Evolutionary conservation across 2,888 invertebrate genomes (phyloP), one percentile per base, ranked within the genome.

Genomic region (Spodoptera littoralis): DNA sequence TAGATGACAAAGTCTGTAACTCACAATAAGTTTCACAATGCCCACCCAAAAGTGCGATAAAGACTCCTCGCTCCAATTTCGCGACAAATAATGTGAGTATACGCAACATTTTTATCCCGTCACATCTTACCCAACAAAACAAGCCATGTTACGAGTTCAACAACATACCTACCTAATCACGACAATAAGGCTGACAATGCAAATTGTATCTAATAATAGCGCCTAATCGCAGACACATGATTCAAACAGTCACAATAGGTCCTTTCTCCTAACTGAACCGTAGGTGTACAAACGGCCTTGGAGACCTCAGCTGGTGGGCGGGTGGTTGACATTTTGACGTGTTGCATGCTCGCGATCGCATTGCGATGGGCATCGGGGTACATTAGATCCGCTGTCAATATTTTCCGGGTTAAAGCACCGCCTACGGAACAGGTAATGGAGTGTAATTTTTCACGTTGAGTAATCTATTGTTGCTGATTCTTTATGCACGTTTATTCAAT

Each of bases 261-360:
- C 92, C 92, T 92, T 92, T 93, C 92, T 91, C 90, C 88, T 84
- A 90, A 88, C 85, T 87, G 83, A 89, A 84, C 84, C 90, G 92
- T 93, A 89, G 93, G 92, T 87, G 90, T 85, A 79, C 70, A 66
- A 71, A 77, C 88, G 93, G 85, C 91, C 92, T 91, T 91, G 91
- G 70, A 66, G 60, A 65, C 76, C 64, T 36, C 65, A 73, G 60
- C 68, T 68, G 55, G 83, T 82, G 76, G 83, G 85, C 82, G 83
- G 82, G 73, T 76, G 79, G 80, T 81, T 86, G 85, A 84, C 84
- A 85, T 85, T 84, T 83, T 76, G 80, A 80, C 76, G 77, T 79
- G 81, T 84, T 81, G 82, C 81, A 82, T 70, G 76, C 73, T 77
- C 61, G 73, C 78, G 61, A 73, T 74, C 70, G 70, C 72, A 78